Evolutionary conservation across 2,113 vertebrate genomes (phyloP).

Genomic region (Condylura cristata): DNA sequence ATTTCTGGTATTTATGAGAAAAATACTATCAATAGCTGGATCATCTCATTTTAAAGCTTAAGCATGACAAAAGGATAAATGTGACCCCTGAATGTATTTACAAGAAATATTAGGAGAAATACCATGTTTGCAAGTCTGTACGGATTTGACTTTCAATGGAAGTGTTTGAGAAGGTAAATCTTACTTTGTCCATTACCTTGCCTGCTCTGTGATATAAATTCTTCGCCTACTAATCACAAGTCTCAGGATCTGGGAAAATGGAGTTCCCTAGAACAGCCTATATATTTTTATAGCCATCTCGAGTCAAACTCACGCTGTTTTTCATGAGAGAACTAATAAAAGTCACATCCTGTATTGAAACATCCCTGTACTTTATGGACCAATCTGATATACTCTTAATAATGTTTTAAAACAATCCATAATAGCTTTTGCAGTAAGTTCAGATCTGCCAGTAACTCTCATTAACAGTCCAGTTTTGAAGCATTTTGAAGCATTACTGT

Average conservation of each 20-base stretch:
- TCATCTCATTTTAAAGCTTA: conserved; percentile 72
- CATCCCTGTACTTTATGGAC: conserved; percentile 71
- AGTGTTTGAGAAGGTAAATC: conserved; percentile 69
- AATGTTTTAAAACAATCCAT: conserved; percentile 82
- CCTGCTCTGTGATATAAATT: conserved; percentile 67
- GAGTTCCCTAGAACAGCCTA: conserved; percentile 26
- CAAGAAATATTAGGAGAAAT: conserved; percentile 46
- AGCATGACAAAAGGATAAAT: conserved; percentile 65
- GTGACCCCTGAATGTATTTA: conserved; percentile 49
- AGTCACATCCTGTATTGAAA: conserved; percentile 71
- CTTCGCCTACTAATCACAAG: conserved; percentile 43
- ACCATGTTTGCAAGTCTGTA: background rate
- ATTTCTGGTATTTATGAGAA: conserved; percentile 75
- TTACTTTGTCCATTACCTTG: conserved; percentile 67
- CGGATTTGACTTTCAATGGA: conserved; percentile 70
- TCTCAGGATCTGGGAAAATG: conserved; percentile 47
- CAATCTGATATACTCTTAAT: conserved; percentile 72
- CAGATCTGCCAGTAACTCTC: conserved; percentile 68
- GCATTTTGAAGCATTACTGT: conserved; percentile 77
- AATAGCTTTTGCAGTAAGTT: conserved; percentile 82
- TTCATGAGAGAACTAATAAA: conserved; percentile 73
- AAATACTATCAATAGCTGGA: conserved; percentile 71
- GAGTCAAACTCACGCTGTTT: conserved; percentile 25
- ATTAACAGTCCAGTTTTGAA: conserved; percentile 78
- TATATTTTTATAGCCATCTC: conserved; percentile 71